Base-by-base conservation (phyloP, 2,113 vertebrate genomes). In the Megatriorchis doriae region DNA sequence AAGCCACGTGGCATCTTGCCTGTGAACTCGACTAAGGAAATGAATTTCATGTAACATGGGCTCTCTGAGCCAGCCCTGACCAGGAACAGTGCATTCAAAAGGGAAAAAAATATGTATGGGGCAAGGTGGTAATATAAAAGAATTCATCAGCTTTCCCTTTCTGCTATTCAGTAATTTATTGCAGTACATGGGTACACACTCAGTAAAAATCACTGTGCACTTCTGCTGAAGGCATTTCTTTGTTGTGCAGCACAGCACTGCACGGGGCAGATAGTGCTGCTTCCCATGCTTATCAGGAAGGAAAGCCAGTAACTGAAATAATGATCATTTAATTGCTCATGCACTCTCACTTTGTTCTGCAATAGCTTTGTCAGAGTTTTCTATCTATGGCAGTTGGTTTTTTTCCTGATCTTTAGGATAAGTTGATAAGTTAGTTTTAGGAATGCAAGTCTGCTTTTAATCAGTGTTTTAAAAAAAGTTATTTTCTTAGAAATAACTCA, bases 301-400 rank as follows among this genome's bases (percentile, higher is more conserved):
- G 56, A 66, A 96, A 92, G 81, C 34, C 90, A 85, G 21, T 38
- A 89, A 61, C 75, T 62, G 52, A 68, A 86, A 62, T 83, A 90
- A 32, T 10, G 12, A 50, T 40, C 1, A 2, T 55, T 84, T 84
- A 65, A 79, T 88, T 9, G 13, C 56, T 93, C 66, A 22, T 50
- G 18, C 0, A 1, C 29, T 68, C 67, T 94, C 1, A 0, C 45
- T 90, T 92, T 95, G 81, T 56, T 88, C 75, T 92, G 75, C 55
- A 92, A 50, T 50, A 88, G 22, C 29, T 23, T 42, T 94, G 48
- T 73, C 53, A 77, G 58, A 81, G 50, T 83, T 94, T 95, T 82
- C 74, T 77, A 48, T 83, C 50, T 83, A 42, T 63, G 53, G 75
- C 25, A 63, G 16, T 71, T 90, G 20, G 20, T 2, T 3, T 29